phyloP scores from a whole-genome alignment of 2,113 vertebrate genomes.

The Brachypteracias leptosomus region DNA sequence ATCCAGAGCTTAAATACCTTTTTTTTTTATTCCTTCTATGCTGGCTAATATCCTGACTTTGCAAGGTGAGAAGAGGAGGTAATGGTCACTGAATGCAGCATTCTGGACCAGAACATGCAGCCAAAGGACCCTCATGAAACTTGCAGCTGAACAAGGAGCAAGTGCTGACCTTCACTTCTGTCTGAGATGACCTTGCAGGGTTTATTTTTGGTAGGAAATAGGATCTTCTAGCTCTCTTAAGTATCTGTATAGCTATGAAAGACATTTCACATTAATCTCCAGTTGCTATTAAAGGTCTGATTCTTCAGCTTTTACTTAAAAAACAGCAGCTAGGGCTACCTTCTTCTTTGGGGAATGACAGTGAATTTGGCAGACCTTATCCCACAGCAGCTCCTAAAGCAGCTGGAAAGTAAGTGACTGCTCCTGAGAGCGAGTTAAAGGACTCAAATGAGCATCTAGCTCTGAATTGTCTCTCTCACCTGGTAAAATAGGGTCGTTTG shows the following conservation, averaged over 20 bases:
- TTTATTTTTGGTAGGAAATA: background rate
- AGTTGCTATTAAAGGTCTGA: background rate
- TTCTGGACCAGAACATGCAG: background rate
- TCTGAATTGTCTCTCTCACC: background rate
- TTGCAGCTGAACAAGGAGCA: background rate
- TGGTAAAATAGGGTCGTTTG: background rate
- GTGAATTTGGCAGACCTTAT: background rate
- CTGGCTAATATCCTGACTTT: background rate
- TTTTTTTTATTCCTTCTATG: background rate
- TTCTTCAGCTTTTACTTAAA: background rate
- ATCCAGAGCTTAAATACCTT: background rate
- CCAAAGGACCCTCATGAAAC: background rate
- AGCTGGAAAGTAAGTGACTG: background rate
- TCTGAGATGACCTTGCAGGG: background rate
- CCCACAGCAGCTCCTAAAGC: background rate
- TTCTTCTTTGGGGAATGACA: background rate
- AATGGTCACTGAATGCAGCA: background rate
- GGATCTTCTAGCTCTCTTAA: background rate
- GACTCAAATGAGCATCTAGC: background rate
- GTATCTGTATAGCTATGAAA: background rate
- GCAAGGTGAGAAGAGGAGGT: background rate
- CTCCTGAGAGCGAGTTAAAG: background rate
- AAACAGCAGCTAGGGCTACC: background rate
- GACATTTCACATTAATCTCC: background rate
- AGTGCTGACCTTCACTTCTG: background rate